Conservation (phyloP, 2,797 vertebrate species). For the Clarias platycephalus region DNA sequence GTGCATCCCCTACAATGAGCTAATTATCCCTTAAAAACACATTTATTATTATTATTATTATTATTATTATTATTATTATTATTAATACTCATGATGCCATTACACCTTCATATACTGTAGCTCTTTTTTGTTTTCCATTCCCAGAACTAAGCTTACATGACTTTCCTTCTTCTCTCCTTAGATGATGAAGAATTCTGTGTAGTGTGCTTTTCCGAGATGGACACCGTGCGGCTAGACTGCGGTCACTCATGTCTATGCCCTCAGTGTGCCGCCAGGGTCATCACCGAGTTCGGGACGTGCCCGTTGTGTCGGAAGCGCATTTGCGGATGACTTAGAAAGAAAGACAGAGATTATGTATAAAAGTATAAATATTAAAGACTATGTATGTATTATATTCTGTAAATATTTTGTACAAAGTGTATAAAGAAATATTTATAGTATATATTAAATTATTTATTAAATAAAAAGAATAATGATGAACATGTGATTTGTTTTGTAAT, state of each 20-base stretch:
- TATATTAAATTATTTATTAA: constrained; percentile 3
- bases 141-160: neutral
- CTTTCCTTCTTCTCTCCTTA: neutral
- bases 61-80: no score
- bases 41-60: no score
- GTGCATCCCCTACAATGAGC: no score
- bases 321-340: neutral
- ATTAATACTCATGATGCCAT: neutral
- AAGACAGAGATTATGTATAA: neutral
- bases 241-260: constrained; percentile 74
- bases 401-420: constrained; percentile 10
- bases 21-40: no score
- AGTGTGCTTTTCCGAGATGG: constrained; percentile 63
- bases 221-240: constrained; percentile 67
- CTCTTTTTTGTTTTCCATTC: neutral
- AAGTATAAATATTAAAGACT: neutral
- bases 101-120: neutral
- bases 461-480: neutral
- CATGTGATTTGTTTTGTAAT: neutral
- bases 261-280: constrained; percentile 60
- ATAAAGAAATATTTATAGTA: constrained; percentile 5
- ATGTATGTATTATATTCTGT: neutral
- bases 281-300: constrained; percentile 67
- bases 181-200: constrained; percentile 56
- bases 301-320: constrained; percentile 71